Evolutionary conservation across 2,113 vertebrate species (phyloP).

Genomic region (Leptobrachium ailaonicum): DNA sequence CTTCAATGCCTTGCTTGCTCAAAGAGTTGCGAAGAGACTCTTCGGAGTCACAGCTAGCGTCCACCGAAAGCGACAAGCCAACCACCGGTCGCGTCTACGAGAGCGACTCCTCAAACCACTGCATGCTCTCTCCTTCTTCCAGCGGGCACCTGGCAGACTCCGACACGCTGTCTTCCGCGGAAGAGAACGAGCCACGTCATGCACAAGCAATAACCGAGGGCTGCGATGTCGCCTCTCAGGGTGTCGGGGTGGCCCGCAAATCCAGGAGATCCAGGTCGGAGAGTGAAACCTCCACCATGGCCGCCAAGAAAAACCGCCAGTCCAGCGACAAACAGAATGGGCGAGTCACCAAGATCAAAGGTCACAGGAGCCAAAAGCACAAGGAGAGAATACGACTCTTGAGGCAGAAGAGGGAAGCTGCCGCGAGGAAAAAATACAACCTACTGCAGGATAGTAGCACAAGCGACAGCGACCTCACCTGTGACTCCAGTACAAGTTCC

Average conservation of each 20-base stretch:
- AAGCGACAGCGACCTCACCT: conserved; percentile 96
- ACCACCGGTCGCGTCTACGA: conserved; percentile 74
- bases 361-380: conserved; percentile 93
- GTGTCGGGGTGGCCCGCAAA: conserved; percentile 72
- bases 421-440: conserved; percentile 93
- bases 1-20: conserved; percentile 92
- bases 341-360: conserved; percentile 81
- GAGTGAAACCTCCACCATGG: conserved; percentile 89
- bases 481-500: conserved; percentile 89
- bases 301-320: conserved; percentile 94
- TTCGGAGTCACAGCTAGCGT: conserved; percentile 83
- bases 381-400: conserved; percentile 91
- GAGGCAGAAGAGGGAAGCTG: conserved; percentile 92
- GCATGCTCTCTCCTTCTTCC: conserved; percentile 95
- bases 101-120: conserved; percentile 94
- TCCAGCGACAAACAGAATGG: conserved; percentile 89
- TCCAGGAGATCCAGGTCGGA: conserved; percentile 89
- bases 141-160: conserved; percentile 95
- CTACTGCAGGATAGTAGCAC: conserved; percentile 98
- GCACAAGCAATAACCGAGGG: conserved; percentile 63
- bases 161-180: conserved; percentile 90
- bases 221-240: conserved; percentile 66
- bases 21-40: conserved; percentile 93
- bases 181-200: conserved; percentile 73
- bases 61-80: conserved; percentile 81